phyloP scores from a whole-genome alignment of 1,140 invertebrate species.

The Drosophila pectinifera region DNA sequence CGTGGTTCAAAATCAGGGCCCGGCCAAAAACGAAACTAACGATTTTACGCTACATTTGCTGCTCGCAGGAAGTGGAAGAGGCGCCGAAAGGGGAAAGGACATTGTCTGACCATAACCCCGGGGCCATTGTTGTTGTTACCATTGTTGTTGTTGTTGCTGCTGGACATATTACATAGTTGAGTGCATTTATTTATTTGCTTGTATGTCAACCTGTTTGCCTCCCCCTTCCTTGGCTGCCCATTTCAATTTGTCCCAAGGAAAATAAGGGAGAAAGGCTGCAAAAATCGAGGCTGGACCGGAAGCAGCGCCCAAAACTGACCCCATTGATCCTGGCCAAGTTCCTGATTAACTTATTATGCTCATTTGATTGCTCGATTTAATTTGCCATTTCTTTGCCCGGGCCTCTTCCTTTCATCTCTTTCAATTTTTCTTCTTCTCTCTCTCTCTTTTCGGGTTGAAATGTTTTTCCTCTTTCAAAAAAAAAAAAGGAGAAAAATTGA shows the following conservation, averaged over 20 bases:
- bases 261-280: constrained; percentile 1
- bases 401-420: constrained; percentile 9
- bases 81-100: neutral
- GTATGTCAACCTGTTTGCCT: constrained; percentile 78
- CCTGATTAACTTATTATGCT: constrained; percentile 84
- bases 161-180: constrained; percentile 82
- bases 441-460: constrained; percentile 21
- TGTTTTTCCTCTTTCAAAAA: too few relatives aligned
- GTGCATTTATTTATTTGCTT: constrained; percentile 82
- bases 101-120: constrained; percentile 54
- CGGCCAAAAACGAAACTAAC: constrained; percentile 72
- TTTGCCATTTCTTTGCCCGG: constrained; percentile 60
- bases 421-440: constrained; percentile 7
- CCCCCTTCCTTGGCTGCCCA: constrained; percentile 32
- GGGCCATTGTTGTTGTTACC: constrained; percentile 7
- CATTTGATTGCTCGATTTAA: constrained; percentile 83
- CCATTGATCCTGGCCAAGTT: constrained; percentile 59
- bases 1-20: constrained; percentile 47
- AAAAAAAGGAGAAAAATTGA: constrained; percentile 58
- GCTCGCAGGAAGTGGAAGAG: constrained; percentile 55
- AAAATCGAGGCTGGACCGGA: neutral
- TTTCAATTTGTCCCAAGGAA: constrained; percentile 25
- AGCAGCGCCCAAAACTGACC: constrained; percentile 27
- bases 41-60: constrained; percentile 80
- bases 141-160: constrained; percentile 21